Evolutionary conservation across 2,888 invertebrate genomes (phyloP).

Genomic region (Pteria penguin): DNA sequence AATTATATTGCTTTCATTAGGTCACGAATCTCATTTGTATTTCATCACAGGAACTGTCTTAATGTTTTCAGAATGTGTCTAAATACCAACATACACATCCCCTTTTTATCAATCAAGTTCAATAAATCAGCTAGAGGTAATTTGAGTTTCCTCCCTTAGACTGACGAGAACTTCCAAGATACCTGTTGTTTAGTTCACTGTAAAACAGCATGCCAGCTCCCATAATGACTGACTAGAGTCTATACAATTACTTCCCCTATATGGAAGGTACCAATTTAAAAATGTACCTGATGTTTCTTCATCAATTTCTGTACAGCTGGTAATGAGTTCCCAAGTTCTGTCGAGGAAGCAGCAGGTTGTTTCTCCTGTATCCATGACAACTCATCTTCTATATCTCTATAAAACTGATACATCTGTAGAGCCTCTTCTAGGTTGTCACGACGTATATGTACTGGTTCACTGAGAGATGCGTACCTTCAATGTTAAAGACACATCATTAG

Average conservation of each 20-base stretch:
- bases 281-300: conserved; percentile 90
- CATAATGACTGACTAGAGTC: background rate
- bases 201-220: background rate
- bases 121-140: too few species aligned
- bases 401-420: conserved; percentile 91
- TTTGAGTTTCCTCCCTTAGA: too few species aligned
- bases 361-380: conserved; percentile 93
- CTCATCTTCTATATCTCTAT: conserved; percentile 95
- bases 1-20: too few species aligned
- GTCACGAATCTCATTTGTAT: too few species aligned
- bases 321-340: conserved; percentile 85
- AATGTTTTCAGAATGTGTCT: too few species aligned
- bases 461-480: conserved; percentile 87
- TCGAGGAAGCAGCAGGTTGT: conserved; percentile 86
- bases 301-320: conserved; percentile 92
- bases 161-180: too few species aligned
- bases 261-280: too few species aligned
- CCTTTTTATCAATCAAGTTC: too few species aligned
- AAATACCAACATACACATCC: too few species aligned
- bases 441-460: conserved; percentile 94
- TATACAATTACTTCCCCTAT: background rate
- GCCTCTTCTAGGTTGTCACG: conserved; percentile 96
- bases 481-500: too few species aligned
- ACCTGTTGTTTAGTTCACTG: too few species aligned
- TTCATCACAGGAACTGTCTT: too few species aligned